These are phyloP conservation scores for Dreissena rostriformis DNA, from an alignment of 1,140 invertebrate species.

Conservation along the genomic window DNA sequence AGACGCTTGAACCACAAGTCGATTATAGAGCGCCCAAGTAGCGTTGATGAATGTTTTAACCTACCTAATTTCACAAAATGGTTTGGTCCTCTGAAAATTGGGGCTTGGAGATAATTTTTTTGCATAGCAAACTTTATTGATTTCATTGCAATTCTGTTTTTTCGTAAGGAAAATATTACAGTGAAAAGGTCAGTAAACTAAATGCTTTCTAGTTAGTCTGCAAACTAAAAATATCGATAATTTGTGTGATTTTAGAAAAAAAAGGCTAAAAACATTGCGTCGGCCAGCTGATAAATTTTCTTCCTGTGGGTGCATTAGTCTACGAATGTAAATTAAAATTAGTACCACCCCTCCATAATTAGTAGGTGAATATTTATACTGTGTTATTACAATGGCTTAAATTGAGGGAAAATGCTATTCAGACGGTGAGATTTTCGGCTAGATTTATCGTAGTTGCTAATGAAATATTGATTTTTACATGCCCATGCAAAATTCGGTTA, in stretches of 20 bases:
- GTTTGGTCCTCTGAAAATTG: constrained; percentile 44
- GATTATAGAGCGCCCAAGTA: neutral
- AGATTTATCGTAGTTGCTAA: neutral
- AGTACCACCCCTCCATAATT: too few relatives aligned
- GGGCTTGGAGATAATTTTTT: constrained; percentile 33
- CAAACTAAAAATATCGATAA: neutral
- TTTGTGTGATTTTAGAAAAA: neutral
- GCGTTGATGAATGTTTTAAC: neutral
- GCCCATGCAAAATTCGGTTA: neutral
- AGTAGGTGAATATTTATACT: too few relatives aligned
- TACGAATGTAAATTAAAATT: too few relatives aligned
- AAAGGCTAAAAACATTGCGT: neutral
- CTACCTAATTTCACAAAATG: constrained; percentile 26
- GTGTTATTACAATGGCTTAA: too few relatives aligned
- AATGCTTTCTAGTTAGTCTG: too few relatives aligned
- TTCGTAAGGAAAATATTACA: too few relatives aligned
- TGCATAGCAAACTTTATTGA: neutral
- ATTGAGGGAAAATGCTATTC: too few relatives aligned
- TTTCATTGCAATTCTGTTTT: too few relatives aligned
- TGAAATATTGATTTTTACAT: constrained; percentile 3
- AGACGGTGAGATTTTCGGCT: too few relatives aligned
- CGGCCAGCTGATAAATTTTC: neutral
- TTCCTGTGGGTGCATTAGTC: neutral
- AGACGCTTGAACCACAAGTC: too few relatives aligned
- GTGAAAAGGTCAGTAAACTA: too few relatives aligned